Conservation (phyloP, 35 echinoderm and acorn worm genomes). For the Amphiura filiformis region DNA sequence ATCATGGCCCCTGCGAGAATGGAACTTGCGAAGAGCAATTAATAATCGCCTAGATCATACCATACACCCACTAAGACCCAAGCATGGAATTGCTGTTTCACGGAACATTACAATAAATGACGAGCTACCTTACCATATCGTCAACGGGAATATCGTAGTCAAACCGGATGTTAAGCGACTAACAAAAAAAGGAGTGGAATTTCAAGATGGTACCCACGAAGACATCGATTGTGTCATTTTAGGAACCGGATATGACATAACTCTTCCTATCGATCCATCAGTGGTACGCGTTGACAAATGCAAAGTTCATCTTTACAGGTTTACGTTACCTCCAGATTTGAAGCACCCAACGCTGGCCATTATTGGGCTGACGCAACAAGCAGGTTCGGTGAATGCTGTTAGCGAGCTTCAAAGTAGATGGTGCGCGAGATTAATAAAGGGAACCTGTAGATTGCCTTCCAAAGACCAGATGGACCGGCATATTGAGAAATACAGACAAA, state of each 20-base stretch:
- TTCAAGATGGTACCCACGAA: conserved; percentile 61
- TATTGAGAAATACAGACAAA: conserved; percentile 19
- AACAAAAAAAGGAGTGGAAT: conserved; percentile 37
- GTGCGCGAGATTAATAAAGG: conserved; percentile 62
- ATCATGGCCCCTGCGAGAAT: not conserved
- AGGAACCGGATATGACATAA: conserved; percentile 46
- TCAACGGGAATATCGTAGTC: conserved; percentile 38
- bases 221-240: conserved; percentile 65
- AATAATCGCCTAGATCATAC: not conserved
- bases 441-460: conserved; percentile 33
- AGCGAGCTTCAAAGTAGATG: conserved; percentile 67
- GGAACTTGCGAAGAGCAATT: not conserved
- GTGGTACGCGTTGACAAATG: conserved; percentile 43
- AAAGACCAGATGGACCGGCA: conserved; percentile 37
- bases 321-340: conserved; percentile 53
- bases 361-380: conserved; percentile 27
- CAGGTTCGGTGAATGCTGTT: conserved; percentile 57
- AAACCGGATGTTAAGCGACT: conserved; percentile 37
- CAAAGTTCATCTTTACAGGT: conserved; percentile 59
- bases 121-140: conserved; percentile 40
- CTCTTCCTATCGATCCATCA: conserved; percentile 43
- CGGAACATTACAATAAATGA: conserved; percentile 27
- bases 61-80: not conserved
- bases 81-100: not conserved
- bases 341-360: conserved; percentile 41